Percentiles rank a stretch among this genome's conserved stretches.
Conservation (phyloP, 2,888 invertebrate genomes). For the Prosapia bicincta region DNA sequence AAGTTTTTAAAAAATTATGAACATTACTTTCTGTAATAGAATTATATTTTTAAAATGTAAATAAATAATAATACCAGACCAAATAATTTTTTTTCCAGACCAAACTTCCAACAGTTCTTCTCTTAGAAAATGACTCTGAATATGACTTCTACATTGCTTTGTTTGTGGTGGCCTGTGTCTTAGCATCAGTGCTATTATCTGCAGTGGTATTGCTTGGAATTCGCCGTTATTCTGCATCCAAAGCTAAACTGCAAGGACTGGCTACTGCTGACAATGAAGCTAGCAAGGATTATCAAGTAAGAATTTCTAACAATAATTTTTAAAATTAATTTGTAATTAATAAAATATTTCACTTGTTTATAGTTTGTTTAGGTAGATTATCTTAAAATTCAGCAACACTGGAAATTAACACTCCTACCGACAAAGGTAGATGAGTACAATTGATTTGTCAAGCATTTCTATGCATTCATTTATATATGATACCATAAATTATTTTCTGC, state of each 20-base stretch:
- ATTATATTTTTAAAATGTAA: too few relatives aligned
- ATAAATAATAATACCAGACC: too few relatives aligned
- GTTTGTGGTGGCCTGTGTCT: slow-evolving; percentile 60
- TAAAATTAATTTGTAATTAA: not conserved
- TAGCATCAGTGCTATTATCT: slow-evolving; percentile 57
- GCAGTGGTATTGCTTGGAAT: slow-evolving; percentile 65
- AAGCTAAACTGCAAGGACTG: slow-evolving; percentile 79
- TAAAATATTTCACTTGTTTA: too few relatives aligned
- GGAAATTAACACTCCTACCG: too few relatives aligned
- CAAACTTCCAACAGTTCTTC: slow-evolving; percentile 51
- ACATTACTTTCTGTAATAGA: too few relatives aligned
- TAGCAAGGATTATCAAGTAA: slow-evolving; percentile 87
- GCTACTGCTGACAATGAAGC: slow-evolving; percentile 74
- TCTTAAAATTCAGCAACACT: too few relatives aligned
- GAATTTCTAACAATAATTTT: not conserved
- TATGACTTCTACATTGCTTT: slow-evolving; percentile 51
- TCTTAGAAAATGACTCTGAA: slow-evolving; percentile 39
- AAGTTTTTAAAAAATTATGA: too few relatives aligned
- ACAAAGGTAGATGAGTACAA: too few relatives aligned
- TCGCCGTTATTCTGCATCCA: slow-evolving; percentile 68
- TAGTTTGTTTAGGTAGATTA: not conserved
- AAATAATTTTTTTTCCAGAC: slow-evolving; percentile 45
- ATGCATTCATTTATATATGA: too few relatives aligned
- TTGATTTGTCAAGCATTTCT: too few relatives aligned
- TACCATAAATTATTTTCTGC: too few relatives aligned